Evolutionary conservation across 2,888 invertebrate species (phyloP).

Genomic region (Mythimna impura): DNA sequence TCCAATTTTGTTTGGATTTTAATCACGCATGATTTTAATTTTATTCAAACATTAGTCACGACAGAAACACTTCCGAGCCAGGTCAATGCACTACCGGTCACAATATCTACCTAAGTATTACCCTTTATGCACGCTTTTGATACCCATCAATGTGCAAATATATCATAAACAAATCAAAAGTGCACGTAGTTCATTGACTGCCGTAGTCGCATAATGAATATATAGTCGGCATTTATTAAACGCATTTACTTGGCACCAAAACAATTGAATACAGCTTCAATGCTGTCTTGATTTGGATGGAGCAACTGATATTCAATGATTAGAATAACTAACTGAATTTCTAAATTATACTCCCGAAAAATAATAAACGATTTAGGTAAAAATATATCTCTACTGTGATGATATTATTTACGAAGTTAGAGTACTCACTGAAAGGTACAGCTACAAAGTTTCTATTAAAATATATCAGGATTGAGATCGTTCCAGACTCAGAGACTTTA

Average conservation of each 20-base stretch:
- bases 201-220: slow-evolving; percentile 8
- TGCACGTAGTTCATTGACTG: slow-evolving; percentile 44
- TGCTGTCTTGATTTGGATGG: not conserved
- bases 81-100: slow-evolving; percentile 72
- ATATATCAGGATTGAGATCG: not conserved
- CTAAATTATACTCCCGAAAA: not conserved
- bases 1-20: slow-evolving; percentile 67
- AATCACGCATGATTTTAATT: slow-evolving; percentile 63
- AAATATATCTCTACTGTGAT: not conserved
- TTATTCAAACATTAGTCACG: slow-evolving; percentile 62
- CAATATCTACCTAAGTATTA: slow-evolving; percentile 52
- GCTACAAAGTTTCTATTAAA: not conserved
- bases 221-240: slow-evolving; percentile 10
- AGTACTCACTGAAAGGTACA: not conserved
- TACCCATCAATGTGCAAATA: slow-evolving; percentile 61
- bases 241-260: not conserved
- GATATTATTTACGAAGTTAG: no score
- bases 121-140: slow-evolving; percentile 63
- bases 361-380: not conserved
- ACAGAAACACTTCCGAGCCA: slow-evolving; percentile 59
- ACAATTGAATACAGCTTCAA: not conserved
- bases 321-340: not conserved
- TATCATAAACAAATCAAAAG: slow-evolving; percentile 53
- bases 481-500: not conserved
- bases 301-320: not conserved